Base-by-base conservation (phyloP, 2,797 vertebrate genomes). In the Lepus townsendii region DNA sequence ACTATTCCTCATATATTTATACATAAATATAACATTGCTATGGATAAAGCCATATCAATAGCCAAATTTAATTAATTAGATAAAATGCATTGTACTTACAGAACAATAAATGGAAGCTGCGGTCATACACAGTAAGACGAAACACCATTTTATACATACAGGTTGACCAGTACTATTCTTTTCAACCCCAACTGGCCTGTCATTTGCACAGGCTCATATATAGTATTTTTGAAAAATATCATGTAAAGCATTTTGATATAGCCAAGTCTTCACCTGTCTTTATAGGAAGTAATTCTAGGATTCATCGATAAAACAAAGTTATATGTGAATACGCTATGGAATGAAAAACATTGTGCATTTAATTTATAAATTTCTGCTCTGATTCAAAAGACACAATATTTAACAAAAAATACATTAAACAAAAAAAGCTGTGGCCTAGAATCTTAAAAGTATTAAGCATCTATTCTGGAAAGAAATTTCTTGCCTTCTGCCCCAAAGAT, bases 401-500 rank as follows among this genome's bases (percentile, higher is more conserved):
- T 90, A 88, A 71, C 89, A 82, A 82, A 35, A 94, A 93, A 95
- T 82, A 50, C 35, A 88, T 75, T 94, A 62, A 91, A 65, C 60
- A 94, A 95, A 72, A 14, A 60, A n/a, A 92, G 8, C 57, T 30
- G 19, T 71, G 27, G 83, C 5, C 60, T 77, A 3, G 38, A 63
- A 85, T 76, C 89, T 85, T 82, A 91, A 95, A 93, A 63, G 42
- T 93, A 63, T 88, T 96, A 95, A 96, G 73, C 12, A 60, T 17
- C 71, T 63, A 10, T 79, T 86, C 19, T 83, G 27, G 72, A 90
- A 78, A n/a, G 13, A 89, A 82, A 47, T 80, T 93, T 88, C 50
- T 93, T 93, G 19, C 32, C 10, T 65, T 12, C 22, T 94, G 19
- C 32, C 52, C 54, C n/a, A 54, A 96, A 20, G 52, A 78, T 27